Evolutionary conservation across 2,797 vertebrate genomes (phyloP).

Genomic region (Etheostoma nigrum): DNA sequence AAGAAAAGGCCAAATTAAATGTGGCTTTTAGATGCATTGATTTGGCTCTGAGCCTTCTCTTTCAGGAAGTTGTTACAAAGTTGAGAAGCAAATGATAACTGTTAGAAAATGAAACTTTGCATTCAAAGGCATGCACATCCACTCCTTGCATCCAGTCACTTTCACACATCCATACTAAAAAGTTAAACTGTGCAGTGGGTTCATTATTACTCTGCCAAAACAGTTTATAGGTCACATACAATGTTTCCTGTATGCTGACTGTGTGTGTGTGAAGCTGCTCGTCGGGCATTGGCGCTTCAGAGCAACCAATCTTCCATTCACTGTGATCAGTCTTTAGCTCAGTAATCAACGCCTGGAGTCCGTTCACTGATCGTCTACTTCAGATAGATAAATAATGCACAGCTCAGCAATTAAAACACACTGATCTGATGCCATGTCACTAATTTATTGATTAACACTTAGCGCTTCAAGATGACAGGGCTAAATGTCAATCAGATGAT

Average conservation of each 20-base stretch:
- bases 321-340: slow-evolving; percentile 73
- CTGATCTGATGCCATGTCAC: slow-evolving; percentile 78
- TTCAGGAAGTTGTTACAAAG: not conserved
- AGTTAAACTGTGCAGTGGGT: not conserved
- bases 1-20: not conserved
- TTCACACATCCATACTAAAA: not conserved
- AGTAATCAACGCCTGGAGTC: slow-evolving; percentile 75
- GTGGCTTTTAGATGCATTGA: not conserved
- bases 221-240: not conserved
- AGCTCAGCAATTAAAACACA: slow-evolving; percentile 78
- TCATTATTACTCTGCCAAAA: not conserved
- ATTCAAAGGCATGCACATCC: not conserved
- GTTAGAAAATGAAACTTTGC: no score
- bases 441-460: slow-evolving; percentile 85
- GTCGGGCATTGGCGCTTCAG: slow-evolving; percentile 11
- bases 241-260: not conserved
- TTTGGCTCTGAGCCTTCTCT: not conserved
- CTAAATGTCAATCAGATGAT: slow-evolving; percentile 87
- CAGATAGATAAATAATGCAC: slow-evolving; percentile 84
- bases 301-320: slow-evolving; percentile 61
- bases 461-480: slow-evolving; percentile 75
- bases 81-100: no score
- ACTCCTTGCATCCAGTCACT: not conserved
- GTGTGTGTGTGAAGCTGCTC: not conserved
- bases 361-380: slow-evolving; percentile 55